Evolutionary conservation across 2,888 invertebrate genomes (phyloP).

Genomic region (Tribolium freemani): DNA sequence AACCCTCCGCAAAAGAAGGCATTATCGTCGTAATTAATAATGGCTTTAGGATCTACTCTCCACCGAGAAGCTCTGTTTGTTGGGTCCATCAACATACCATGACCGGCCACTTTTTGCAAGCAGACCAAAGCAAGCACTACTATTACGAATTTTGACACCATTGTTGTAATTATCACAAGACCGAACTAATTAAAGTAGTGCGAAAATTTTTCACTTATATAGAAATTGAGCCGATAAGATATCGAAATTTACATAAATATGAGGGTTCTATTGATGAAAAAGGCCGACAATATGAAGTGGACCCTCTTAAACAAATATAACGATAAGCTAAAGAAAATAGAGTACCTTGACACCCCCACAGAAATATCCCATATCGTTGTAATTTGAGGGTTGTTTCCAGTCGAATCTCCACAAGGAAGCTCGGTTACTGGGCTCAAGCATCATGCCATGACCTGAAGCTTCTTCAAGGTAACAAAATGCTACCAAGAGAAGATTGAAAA

Average conservation of each 20-base stretch:
- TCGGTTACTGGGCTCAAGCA: slow-evolving; percentile 70
- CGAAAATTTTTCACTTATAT: slow-evolving; percentile 5
- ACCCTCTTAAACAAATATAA: background rate
- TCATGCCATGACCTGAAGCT: slow-evolving; percentile 69
- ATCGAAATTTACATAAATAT: background rate
- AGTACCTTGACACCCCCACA: slow-evolving; percentile 69
- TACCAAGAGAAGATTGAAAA: slow-evolving; percentile 3
- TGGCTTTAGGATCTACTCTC: slow-evolving; percentile 66
- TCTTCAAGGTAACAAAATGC: slow-evolving; percentile 29
- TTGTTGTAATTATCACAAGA: background rate
- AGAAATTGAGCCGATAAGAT: slow-evolving; percentile 10
- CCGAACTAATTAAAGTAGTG: background rate
- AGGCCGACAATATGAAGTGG: background rate
- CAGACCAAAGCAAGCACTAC: background rate
- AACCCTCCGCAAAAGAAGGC: slow-evolving; percentile 70
- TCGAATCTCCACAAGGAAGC: slow-evolving; percentile 71
- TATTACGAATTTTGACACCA: slow-evolving; percentile 3
- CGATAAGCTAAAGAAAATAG: background rate
- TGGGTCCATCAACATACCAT: slow-evolving; percentile 71
- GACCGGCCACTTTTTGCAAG: slow-evolving; percentile 61
- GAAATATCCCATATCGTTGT: slow-evolving; percentile 69
- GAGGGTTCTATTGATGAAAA: slow-evolving; percentile 1
- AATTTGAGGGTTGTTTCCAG: slow-evolving; percentile 67
- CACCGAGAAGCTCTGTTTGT: slow-evolving; percentile 70
- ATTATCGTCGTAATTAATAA: slow-evolving; percentile 70